Evolutionary conservation across 1,140 invertebrate species (phyloP).

Genomic region (Drosophila nebulosa): DNA sequence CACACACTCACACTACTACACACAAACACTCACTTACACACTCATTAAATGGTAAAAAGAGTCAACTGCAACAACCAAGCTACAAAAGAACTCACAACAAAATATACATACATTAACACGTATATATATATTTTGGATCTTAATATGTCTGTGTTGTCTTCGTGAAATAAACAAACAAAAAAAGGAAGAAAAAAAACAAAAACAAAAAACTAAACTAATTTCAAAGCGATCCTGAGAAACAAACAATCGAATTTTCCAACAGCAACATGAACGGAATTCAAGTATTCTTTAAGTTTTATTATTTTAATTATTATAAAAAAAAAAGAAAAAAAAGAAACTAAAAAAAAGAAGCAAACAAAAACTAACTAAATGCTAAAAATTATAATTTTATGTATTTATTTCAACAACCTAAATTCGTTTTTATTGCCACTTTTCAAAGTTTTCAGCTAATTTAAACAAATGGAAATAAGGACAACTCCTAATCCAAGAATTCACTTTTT

Average conservation of each 20-base stretch:
- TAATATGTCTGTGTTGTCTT: constrained; percentile 75
- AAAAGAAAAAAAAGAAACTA: constrained; percentile 20
- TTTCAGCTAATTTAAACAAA: too few relatives aligned
- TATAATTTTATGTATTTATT: constrained; percentile 52
- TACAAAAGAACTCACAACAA: constrained; percentile 43
- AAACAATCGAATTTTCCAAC: constrained; percentile 43
- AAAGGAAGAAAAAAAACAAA: constrained; percentile 27
- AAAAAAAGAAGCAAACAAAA: constrained; percentile 35
- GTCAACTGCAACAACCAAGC: constrained; percentile 21
- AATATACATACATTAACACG: constrained; percentile 19
- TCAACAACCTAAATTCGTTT: constrained; percentile 10
- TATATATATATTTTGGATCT: constrained; percentile 75
- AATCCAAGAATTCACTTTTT: too few relatives aligned
- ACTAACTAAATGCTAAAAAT: constrained; percentile 40
- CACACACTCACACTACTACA: constrained; percentile 17
- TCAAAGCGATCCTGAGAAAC: constrained; percentile 32
- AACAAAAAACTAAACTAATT: constrained; percentile 26
- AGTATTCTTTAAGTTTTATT: constrained; percentile 62
- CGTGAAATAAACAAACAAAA: constrained; percentile 71
- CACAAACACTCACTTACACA: too few relatives aligned
- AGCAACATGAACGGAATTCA: constrained; percentile 38
- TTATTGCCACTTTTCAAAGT: background rate
- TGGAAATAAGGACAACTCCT: too few relatives aligned
- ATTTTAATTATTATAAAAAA: constrained; percentile 50
- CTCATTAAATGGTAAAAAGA: too few relatives aligned